Evolutionary conservation across 1,140 invertebrate species (phyloP).

Genomic region (Drosophila subpulchrella): DNA sequence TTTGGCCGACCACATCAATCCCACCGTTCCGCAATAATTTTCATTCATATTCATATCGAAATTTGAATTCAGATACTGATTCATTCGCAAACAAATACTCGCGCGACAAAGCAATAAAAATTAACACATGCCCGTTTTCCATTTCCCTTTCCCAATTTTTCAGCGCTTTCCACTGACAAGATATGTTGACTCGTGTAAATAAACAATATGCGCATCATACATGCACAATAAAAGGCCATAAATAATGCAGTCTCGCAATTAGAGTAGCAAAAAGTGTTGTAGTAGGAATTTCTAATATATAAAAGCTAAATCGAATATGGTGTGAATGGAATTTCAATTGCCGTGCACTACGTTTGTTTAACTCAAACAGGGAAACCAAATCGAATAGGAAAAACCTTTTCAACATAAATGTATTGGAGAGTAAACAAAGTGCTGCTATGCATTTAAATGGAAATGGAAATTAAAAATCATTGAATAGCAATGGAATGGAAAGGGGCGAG

Average conservation of each 20-base stretch:
- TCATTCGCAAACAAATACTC: conserved; percentile 60
- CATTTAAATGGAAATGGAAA: conserved; percentile 33
- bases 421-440: conserved; percentile 36
- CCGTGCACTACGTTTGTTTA: conserved; percentile 44
- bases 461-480: conserved; percentile 16
- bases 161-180: conserved; percentile 18
- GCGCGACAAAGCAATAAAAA: conserved; percentile 72
- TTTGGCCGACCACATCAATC: conserved; percentile 66
- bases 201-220: conserved; percentile 51
- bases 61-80: conserved; percentile 22
- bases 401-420: conserved; percentile 12
- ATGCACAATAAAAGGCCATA: conserved; percentile 51
- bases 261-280: conserved; percentile 45
- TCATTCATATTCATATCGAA: conserved; percentile 34
- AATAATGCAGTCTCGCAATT: conserved; percentile 67
- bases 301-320: conserved; percentile 45
- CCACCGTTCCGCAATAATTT: conserved; percentile 11
- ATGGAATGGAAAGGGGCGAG: background rate
- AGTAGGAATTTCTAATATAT: conserved; percentile 22
- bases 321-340: conserved; percentile 61
- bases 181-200: conserved; percentile 48
- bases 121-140: conserved; percentile 54
- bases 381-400: conserved; percentile 11
- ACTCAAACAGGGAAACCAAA: conserved; percentile 20
- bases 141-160: conserved; percentile 25